Conservation (phyloP, 2,113 vertebrate genomes). For the cattle (Bos taurus) region DNA sequence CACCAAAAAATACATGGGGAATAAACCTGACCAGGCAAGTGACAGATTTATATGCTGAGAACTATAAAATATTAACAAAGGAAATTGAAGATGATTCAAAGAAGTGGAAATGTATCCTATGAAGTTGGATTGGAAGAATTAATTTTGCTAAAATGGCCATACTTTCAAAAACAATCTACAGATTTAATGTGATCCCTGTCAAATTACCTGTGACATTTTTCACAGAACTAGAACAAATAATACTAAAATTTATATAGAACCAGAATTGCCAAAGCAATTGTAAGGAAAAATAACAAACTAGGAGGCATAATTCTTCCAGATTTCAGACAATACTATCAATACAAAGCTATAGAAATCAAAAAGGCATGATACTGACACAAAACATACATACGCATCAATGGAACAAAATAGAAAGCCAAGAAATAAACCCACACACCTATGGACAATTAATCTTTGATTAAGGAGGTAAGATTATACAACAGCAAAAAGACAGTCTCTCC, state of each 20-base stretch:
- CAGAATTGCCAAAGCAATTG: background rate
- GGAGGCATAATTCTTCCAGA: background rate
- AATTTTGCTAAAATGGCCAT: background rate
- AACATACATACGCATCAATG: background rate
- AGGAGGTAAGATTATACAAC: background rate
- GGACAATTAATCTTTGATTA: background rate
- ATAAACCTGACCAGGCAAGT: background rate
- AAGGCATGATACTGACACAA: background rate
- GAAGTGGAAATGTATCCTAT: background rate
- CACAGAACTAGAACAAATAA: background rate
- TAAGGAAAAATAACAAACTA: background rate
- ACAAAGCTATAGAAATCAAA: background rate
- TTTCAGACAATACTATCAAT: background rate
- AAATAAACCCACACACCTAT: background rate
- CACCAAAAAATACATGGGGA: background rate
- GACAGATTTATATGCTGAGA: background rate
- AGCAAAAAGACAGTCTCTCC: background rate
- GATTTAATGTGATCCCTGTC: background rate
- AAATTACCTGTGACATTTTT: background rate
- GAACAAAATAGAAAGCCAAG: background rate
- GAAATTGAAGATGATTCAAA: background rate
- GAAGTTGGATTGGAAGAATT: background rate
- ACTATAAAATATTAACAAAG: background rate
- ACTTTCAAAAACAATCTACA: background rate
- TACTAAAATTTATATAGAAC: background rate